phyloP scores from a whole-genome alignment of 2,113 vertebrate species.

The Rattus rattus region DNA sequence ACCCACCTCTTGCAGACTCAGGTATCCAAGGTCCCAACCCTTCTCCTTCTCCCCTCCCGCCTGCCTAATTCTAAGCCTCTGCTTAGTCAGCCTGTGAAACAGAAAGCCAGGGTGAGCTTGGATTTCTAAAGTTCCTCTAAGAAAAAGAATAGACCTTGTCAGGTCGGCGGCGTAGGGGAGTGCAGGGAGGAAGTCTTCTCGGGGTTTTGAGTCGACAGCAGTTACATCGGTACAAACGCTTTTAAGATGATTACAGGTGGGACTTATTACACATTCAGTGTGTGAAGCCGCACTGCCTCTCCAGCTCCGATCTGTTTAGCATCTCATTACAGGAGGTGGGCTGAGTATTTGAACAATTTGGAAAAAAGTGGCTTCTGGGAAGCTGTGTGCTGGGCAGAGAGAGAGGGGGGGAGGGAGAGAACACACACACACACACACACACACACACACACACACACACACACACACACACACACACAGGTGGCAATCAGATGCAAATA shows the following conservation, averaged over 20 bases:
- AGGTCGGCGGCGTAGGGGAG: background rate
- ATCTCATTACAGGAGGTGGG: conserved; percentile 69
- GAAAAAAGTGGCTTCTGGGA: conserved; percentile 50
- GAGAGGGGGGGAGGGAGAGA: background rate
- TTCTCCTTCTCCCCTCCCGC: background rate
- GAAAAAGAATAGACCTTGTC: conserved; percentile 31
- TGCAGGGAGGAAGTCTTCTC: conserved; percentile 50
- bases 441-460: background rate
- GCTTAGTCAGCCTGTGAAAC: conserved; percentile 14
- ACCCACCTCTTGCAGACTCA: background rate
- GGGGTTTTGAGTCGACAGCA: conserved; percentile 72
- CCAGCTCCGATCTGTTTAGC: conserved; percentile 63
- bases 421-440: too few relatives aligned
- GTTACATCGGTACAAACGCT: conserved; percentile 70
- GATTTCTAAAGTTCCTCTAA: conserved; percentile 36
- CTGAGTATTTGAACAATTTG: conserved; percentile 57
- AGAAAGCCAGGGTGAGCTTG: background rate
- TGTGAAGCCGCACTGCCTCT: conserved; percentile 61
- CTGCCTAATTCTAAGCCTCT: background rate
- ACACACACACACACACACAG: background rate
- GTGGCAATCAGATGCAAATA: background rate
- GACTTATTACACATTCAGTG: conserved; percentile 72
- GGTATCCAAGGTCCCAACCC: background rate
- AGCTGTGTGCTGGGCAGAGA: background rate
- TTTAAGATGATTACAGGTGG: conserved; percentile 77